Base-by-base conservation (phyloP, 2,888 invertebrate genomes). In the Yponomeuta cagnagella region DNA sequence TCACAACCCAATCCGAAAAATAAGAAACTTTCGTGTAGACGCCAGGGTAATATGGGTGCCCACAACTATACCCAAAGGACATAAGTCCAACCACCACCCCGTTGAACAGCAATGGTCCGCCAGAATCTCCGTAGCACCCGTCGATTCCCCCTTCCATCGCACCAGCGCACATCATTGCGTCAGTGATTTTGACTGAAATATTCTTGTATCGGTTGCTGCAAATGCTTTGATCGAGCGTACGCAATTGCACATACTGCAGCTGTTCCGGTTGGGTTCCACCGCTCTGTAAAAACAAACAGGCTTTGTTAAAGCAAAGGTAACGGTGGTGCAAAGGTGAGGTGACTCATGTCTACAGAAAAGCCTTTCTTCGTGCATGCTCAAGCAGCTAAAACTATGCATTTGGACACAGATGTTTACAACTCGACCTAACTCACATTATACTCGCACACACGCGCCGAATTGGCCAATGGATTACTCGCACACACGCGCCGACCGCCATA, bases 71-170 rank as follows among this genome's bases (percentile, higher is more conserved):
- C 1, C 92, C 91, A 68, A 89, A 91, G 0, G 91, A 91, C 0
- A 91, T 90, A 0, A 91, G 76, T 6, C 92, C 91, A 0, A 88
- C 83, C 0, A 91, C 86, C 0, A 91, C 80, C 15, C 91, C 91
- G 76, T 89, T 89, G 72, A 90, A 90, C 65, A 92, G 76, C 1
- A 92, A 73, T 0, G 92, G 91, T 6, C 92, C 91, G 4, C 91
- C 91, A 9, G 91, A 91, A 73, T 92, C 91, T 0, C 91, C 91
- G 12, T 85, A 89, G 75, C 91, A 92, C 0, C 89, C 91, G 58
- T 92, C 91, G 0, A 88, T 82, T 0, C 90, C 90, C 0, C 86
- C 89, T 0, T 81, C 88, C 1, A 88, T 72, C 15, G 79, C 80
- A 4, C 91, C 90, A 4, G 90, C 91, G 70, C 91, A 92, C 72